phyloP scores from a whole-genome alignment of 2,888 invertebrate genomes.

The Dexiosoma caninum region DNA sequence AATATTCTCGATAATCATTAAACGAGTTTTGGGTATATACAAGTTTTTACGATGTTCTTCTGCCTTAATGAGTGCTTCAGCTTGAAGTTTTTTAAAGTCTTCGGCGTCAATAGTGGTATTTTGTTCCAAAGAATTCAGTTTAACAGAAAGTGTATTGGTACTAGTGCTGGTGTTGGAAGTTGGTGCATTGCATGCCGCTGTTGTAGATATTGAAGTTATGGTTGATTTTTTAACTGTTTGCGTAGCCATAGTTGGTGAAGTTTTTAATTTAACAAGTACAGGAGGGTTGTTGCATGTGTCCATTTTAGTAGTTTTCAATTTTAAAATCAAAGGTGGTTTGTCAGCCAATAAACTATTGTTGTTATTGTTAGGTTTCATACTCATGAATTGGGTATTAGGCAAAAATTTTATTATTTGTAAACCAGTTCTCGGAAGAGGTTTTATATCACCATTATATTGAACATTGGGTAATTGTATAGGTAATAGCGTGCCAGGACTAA shows the following conservation, averaged over 20 bases:
- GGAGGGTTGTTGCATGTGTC: background rate
- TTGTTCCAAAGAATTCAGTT: slow-evolving; percentile 27
- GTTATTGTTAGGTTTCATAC: background rate
- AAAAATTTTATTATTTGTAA: slow-evolving; percentile 56
- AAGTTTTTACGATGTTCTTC: slow-evolving; percentile 59
- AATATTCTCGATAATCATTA: slow-evolving; percentile 65
- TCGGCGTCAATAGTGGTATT: slow-evolving; percentile 49
- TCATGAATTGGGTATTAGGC: slow-evolving; percentile 35
- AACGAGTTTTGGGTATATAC: slow-evolving; percentile 58
- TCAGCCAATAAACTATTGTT: slow-evolving; percentile 1
- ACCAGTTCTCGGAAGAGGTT: slow-evolving; percentile 35
- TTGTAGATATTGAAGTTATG: background rate
- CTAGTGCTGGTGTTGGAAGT: no score
- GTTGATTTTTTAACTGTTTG: background rate
- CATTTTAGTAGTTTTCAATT: background rate
- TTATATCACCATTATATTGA: slow-evolving; percentile 4
- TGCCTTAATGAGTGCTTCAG: slow-evolving; percentile 45
- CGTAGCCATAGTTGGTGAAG: background rate
- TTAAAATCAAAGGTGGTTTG: background rate
- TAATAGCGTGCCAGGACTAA: background rate
- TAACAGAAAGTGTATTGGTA: slow-evolving; percentile 17
- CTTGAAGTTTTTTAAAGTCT: slow-evolving; percentile 49
- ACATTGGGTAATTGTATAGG: slow-evolving; percentile 23
- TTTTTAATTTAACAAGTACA: background rate
- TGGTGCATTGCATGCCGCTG: background rate